Conservation (phyloP, 2,113 vertebrate species). For the Ophiodon elongatus region DNA sequence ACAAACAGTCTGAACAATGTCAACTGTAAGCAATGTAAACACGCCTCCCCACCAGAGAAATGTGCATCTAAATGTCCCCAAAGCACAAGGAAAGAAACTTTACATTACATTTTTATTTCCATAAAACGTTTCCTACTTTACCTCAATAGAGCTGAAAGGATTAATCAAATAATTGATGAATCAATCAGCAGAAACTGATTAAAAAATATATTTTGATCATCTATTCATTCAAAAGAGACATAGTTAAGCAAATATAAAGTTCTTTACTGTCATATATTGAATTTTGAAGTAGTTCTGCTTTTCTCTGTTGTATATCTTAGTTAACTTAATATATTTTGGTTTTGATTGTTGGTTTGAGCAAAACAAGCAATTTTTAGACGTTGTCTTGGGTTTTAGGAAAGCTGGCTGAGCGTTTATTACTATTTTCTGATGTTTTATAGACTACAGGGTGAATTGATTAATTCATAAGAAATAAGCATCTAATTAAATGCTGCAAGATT, state of each 20-base stretch:
- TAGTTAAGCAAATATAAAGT: neutral
- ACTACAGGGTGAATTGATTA: neutral
- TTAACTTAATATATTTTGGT: neutral
- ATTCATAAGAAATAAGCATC: neutral
- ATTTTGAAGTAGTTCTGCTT: neutral
- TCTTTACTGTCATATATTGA: neutral
- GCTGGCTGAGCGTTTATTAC: neutral
- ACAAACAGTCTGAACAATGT: constrained; percentile 54
- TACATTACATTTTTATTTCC: neutral
- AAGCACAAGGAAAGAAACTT: neutral
- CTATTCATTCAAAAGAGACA: too few species aligned
- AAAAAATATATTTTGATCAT: neutral
- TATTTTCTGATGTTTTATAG: neutral
- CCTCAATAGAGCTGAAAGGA: neutral
- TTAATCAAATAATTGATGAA: neutral
- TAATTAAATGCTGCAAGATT: neutral
- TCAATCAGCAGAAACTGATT: neutral
- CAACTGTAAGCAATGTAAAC: constrained; percentile 38
- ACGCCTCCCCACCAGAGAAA: neutral
- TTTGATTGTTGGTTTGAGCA: neutral
- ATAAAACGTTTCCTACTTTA: neutral
- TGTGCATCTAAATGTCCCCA: neutral
- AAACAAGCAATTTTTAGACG: neutral
- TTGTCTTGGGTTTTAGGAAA: neutral
- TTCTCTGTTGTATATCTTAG: neutral